Evolutionary conservation across 2,888 invertebrate genomes (phyloP), one percentile per base, ranked within the genome.

Genomic region (Apodemia zela): DNA sequence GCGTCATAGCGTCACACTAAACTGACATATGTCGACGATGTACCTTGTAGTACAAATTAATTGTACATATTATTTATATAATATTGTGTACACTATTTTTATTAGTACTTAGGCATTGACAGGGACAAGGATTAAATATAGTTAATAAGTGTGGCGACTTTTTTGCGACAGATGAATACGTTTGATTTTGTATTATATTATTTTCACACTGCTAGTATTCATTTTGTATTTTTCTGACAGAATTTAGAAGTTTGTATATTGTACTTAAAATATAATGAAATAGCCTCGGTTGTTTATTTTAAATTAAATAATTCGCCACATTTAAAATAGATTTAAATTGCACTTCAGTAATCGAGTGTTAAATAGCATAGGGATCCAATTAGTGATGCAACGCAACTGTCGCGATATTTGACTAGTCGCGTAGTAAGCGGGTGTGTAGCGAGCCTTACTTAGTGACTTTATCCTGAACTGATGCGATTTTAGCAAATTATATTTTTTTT

Each of bases 401-500:
- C 54, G 54, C 54, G 54, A 54, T 25, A 54, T 54, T 18, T 25
- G 45, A 17, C 45, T n/a, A 18, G 61, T 51, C 61, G 18, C 21
- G 35, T 49, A 59, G 38, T 35, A 62, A 45, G 59, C 57, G 59
- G 65, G 66, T 61, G 60, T 60, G 64, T 62, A 76, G 78, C 80
- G 80, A 78, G 81, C 78, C 78, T 73, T 68, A 66, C 66, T 70
- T 73, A 75, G 81, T 80, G 68, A 67, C 79, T 77, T 76, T 76
- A 80, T 80, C 78, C 82, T 76, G 81, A 77, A 71, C 72, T 69
- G 72, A 71, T 72, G 74, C 74, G 71, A 75, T 49, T 73, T 74
- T 78, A 84, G 84, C 75, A 74, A 86, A 85, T 81, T 87, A 77
- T 84, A 84, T 82, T 83, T 76, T 75, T 81, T 85, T 80, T 73